Evolutionary conservation across 2,113 vertebrate species (phyloP).

Genomic region (Suricata suricatta): DNA sequence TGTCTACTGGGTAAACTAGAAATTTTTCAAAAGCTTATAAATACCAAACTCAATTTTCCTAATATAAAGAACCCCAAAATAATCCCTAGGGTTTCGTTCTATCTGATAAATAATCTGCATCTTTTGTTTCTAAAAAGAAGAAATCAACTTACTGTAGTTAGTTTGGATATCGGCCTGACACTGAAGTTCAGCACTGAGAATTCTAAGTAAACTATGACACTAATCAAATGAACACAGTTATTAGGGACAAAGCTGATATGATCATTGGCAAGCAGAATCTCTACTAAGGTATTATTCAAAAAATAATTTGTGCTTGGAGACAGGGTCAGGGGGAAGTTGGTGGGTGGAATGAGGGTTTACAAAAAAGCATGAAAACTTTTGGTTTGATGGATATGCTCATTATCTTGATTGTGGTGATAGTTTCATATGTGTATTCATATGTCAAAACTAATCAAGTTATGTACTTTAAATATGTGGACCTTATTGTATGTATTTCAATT

Average conservation of each 20-base stretch:
- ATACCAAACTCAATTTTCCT: conserved; percentile 51
- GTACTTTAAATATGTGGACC: neutral
- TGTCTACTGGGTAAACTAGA: conserved; percentile 56
- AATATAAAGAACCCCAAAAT: conserved; percentile 29
- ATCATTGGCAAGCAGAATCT: neutral
- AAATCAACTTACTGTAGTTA: conserved; percentile 39
- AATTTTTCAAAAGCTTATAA: conserved; percentile 74
- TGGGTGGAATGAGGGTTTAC: neutral
- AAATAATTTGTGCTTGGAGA: neutral
- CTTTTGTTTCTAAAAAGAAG: conserved; percentile 48
- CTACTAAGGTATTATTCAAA: conserved; percentile 33
- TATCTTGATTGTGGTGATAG: neutral
- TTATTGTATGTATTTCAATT: neutral
- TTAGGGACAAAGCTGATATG: conserved; percentile 20
- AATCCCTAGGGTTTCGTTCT: conserved; percentile 4
- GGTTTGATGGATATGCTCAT: neutral
- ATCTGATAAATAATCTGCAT: conserved; percentile 52
- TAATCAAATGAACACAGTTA: conserved; percentile 16
- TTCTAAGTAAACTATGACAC: neutral
- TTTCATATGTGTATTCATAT: neutral
- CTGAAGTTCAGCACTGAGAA: conserved; percentile 24
- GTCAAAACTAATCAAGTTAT: neutral
- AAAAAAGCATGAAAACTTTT: neutral
- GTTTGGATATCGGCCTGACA: conserved; percentile 32
- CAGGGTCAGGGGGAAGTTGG: neutral